Percentiles rank a stretch among this genome's conserved stretches.
phyloP scores from a whole-genome alignment of 2,888 invertebrate genomes.

The Eupelmus urozonus region DNA sequence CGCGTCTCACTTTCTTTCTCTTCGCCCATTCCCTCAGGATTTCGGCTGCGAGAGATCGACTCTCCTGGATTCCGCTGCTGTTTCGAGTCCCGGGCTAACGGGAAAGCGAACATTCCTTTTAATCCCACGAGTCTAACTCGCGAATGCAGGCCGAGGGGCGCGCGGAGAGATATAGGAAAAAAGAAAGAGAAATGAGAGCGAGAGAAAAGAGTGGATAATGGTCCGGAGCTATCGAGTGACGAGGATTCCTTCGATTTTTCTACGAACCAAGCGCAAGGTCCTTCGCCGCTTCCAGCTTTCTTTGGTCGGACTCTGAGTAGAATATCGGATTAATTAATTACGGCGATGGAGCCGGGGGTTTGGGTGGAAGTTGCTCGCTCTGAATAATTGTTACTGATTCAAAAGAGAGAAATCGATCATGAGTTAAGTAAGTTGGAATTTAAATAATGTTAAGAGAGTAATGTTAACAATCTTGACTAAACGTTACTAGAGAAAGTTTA shows the following conservation, averaged over 20 bases:
- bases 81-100: conserved; percentile 62
- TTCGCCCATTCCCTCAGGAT: conserved; percentile 53
- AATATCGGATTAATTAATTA: neutral
- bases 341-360: no score
- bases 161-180: neutral
- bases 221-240: conserved; percentile 5
- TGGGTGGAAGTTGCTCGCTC: no score
- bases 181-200: conserved; percentile 17
- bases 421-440: no score
- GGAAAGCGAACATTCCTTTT: conserved; percentile 64
- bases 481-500: no score
- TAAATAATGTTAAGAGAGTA: neutral
- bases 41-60: conserved; percentile 56
- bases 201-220: conserved; percentile 36
- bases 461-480: no score
- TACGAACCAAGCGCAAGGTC: neutral
- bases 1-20: conserved; percentile 54
- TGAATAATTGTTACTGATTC: no score
- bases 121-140: conserved; percentile 65
- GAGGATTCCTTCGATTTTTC: conserved; percentile 1
- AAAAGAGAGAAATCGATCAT: no score
- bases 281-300: neutral
- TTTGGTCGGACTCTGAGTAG: neutral
- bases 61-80: conserved; percentile 61
- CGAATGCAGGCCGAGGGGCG: conserved; percentile 22